phyloP scores from a whole-genome alignment of 2,888 invertebrate species.

The Pollenia angustigena region DNA sequence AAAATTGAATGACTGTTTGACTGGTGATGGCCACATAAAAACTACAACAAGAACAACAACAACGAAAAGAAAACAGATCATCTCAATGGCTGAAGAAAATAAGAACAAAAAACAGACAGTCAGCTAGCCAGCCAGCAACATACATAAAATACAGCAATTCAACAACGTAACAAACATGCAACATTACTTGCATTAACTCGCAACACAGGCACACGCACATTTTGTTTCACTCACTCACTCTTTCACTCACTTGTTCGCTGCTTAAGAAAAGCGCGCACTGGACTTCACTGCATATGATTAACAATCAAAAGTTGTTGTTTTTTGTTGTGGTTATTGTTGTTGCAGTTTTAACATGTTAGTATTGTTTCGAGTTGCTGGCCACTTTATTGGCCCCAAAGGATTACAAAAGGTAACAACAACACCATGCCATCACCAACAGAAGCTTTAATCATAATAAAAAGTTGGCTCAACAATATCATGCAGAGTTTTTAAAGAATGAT shows the following conservation, averaged over 20 bases:
- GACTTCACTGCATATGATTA: constrained; percentile 74
- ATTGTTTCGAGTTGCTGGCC: constrained; percentile 62
- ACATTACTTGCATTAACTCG: constrained; percentile 4
- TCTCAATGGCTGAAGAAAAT: constrained; percentile 35
- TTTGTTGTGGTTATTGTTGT: constrained; percentile 42
- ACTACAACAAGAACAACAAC: constrained; percentile 26
- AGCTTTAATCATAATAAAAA: constrained; percentile 62
- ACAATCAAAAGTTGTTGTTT: constrained; percentile 68
- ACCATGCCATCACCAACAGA: constrained; percentile 32
- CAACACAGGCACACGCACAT: constrained; percentile 1
- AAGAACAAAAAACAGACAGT: constrained; percentile 41
- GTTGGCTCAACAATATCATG: not conserved
- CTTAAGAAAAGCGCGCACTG: not conserved
- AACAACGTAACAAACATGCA: constrained; percentile 21
- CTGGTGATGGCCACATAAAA: constrained; percentile 64
- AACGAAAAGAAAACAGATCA: constrained; percentile 63
- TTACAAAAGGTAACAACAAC: constrained; percentile 58
- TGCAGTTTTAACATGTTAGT: constrained; percentile 45
- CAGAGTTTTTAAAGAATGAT: constrained; percentile 18
- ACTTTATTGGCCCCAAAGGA: constrained; percentile 75
- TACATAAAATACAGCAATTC: constrained; percentile 3
- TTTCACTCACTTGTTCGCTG: not conserved
- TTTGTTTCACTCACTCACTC: not conserved
- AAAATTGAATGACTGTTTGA: constrained; percentile 61
- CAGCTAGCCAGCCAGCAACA: constrained; percentile 4